phyloP scores from a whole-genome alignment of 2,888 invertebrate genomes.

The Polyploca ridens region DNA sequence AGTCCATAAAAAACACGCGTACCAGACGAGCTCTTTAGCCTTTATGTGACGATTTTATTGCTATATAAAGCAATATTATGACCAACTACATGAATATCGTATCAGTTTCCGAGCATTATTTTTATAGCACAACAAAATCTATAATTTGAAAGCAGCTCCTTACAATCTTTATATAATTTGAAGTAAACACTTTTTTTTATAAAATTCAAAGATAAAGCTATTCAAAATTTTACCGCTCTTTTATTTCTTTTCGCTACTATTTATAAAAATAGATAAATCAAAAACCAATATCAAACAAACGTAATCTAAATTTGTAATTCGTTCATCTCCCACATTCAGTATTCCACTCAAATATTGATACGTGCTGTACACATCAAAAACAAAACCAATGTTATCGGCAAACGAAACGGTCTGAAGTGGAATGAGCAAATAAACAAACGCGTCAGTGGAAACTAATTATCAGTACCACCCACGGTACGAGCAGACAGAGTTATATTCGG shows the following conservation, averaged over 20 bases:
- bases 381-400: slow-evolving; percentile 4
- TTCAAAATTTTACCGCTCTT: too few relatives aligned
- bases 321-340: neutral
- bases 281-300: neutral
- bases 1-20: neutral
- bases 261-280: neutral
- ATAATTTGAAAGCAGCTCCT: neutral
- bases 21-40: neutral
- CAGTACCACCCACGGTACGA: neutral
- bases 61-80: neutral
- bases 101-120: neutral
- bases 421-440: neutral
- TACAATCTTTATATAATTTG: too few relatives aligned
- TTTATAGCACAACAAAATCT: neutral
- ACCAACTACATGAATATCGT: neutral
- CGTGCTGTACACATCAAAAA: neutral
- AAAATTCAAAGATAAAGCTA: too few relatives aligned
- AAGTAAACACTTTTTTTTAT: too few relatives aligned
- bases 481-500: neutral
- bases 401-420: neutral
- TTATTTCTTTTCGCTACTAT: too few relatives aligned
- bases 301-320: neutral
- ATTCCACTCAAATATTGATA: neutral
- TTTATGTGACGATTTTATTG: neutral
- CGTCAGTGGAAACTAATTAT: neutral